These are phyloP conservation scores for Butastur rufipennis DNA, from an alignment of 2,113 vertebrate genomes.

Conservation along the genomic window DNA sequence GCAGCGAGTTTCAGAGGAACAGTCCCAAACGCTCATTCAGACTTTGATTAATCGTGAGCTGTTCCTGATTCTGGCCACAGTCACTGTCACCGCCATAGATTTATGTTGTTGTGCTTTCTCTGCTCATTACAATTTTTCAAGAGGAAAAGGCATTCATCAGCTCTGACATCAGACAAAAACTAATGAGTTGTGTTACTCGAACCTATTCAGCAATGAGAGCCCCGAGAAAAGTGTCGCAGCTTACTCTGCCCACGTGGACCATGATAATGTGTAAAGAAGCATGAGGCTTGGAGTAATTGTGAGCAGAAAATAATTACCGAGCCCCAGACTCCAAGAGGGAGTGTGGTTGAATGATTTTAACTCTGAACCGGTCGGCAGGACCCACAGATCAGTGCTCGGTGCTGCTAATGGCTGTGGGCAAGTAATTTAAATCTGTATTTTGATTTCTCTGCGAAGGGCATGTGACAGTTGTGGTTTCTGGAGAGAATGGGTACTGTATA, in stretches of 20 bases:
- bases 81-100: neutral
- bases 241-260: neutral
- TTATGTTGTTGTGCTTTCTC: slow-evolving; percentile 46
- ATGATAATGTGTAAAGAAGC: neutral
- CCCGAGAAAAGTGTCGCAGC: neutral
- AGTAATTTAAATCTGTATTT: neutral
- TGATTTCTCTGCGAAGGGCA: neutral
- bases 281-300: neutral
- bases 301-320: neutral
- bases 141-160: slow-evolving; percentile 46
- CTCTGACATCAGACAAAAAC: slow-evolving; percentile 27
- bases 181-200: neutral
- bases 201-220: neutral
- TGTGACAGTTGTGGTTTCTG: neutral
- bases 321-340: neutral
- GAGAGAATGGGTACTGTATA: neutral
- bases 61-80: neutral
- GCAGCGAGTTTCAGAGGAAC: neutral
- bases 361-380: neutral
- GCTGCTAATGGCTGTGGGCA: neutral
- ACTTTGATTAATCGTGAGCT: neutral
- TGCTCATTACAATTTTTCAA: slow-evolving; percentile 42
- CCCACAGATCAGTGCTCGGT: neutral
- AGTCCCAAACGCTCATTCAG: neutral
- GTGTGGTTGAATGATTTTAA: neutral